Percentiles rank a stretch among this genome's conserved stretches.
phyloP scores from a whole-genome alignment of 1,140 invertebrate species.

The Bombus polaris region DNA sequence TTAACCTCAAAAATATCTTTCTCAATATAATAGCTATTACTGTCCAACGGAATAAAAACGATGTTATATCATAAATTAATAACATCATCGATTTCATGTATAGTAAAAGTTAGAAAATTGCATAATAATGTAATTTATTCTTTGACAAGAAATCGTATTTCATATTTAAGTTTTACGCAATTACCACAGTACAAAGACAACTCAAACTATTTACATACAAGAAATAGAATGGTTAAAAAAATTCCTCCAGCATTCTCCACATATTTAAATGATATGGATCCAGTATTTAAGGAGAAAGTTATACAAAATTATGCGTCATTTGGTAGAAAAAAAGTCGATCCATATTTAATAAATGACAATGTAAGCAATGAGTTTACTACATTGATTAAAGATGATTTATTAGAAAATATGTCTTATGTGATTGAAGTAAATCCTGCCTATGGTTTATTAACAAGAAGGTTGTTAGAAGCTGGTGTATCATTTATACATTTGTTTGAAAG shows the following conservation, averaged over 20 bases:
- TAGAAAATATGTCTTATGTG: conserved; percentile 49
- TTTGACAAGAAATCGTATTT: neutral
- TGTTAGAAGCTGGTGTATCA: conserved; percentile 68
- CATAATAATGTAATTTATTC: neutral
- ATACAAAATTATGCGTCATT: neutral
- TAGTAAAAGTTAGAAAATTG: neutral
- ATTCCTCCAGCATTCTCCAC: neutral
- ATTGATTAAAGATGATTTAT: conserved; percentile 65
- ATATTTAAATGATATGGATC: neutral
- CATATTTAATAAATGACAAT: conserved; percentile 56
- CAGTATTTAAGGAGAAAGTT: neutral
- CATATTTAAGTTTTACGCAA: neutral
- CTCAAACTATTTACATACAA: neutral
- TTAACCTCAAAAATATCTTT: neutral
- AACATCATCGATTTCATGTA: neutral
- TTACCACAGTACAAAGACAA: neutral
- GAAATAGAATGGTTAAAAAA: neutral
- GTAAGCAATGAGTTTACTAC: conserved; percentile 52
- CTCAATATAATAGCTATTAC: neutral
- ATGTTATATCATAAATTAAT: conserved; percentile 25
- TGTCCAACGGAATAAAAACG: neutral
- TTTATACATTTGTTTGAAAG: conserved; percentile 67
- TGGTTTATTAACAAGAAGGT: conserved; percentile 70
- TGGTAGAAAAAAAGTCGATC: neutral
- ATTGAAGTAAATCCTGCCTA: conserved; percentile 73